Conservation (phyloP, 2,888 invertebrate genomes). For the Pheosia tremula region DNA sequence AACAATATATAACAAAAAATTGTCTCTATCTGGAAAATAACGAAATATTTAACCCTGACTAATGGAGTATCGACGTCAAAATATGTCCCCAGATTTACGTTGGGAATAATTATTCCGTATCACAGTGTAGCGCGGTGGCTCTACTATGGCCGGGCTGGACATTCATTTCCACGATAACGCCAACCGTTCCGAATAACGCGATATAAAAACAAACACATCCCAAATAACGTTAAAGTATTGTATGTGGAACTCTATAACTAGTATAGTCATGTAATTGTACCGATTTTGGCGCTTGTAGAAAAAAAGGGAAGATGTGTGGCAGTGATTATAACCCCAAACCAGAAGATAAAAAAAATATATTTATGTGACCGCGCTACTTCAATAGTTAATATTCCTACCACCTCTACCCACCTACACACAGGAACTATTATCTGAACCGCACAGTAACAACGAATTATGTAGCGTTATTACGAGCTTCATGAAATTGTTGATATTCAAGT, state of each 20-base stretch:
- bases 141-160: background rate
- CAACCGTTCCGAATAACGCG: constrained; percentile 1
- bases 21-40: background rate
- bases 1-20: background rate
- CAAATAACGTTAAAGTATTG: background rate
- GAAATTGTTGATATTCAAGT: background rate
- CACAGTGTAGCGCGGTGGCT: background rate
- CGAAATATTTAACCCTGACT: background rate
- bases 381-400: background rate
- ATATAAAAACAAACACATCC: constrained; percentile 2
- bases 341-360: too few species aligned
- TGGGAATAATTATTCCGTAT: background rate
- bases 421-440: background rate
- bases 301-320: too few species aligned
- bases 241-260: background rate
- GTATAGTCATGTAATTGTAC: background rate
- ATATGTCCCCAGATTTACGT: background rate
- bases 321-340: too few species aligned
- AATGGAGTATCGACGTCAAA: background rate
- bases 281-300: background rate
- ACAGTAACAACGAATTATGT: background rate
- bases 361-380: background rate
- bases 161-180: constrained; percentile 2
- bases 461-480: background rate
- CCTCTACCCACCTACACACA: background rate